Evolutionary conservation across 2,888 invertebrate species (phyloP), one percentile per base, ranked within the genome.

Genomic region (Meta bourneti): DNA sequence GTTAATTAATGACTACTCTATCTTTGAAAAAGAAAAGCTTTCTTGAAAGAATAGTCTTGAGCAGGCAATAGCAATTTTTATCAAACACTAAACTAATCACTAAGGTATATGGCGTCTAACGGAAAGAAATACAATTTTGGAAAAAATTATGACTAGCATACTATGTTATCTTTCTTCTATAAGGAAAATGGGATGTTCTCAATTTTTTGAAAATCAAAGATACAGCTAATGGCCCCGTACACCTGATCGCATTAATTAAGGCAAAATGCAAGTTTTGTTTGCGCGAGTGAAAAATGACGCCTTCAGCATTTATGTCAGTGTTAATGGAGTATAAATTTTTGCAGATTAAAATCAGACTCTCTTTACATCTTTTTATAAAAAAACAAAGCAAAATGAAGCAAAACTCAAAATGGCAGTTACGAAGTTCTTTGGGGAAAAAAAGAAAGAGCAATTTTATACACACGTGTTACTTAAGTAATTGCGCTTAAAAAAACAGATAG

Each of bases 401-500:
- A 16, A 61, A 61, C 16, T 61, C 61, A 61, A 61, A 61, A 61
- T 61, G 61, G 61, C 61, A 9, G 11, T 9, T 9, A 9, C 5
- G 5, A 5, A 61, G 16, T 16, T 8, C 61, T 61, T 0, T 5
- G 8, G 34, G 34, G 34, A 4, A 34, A 34, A 34, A 34, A 34
- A 34, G 34, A 61, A 16, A 61, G 61, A 61, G 61, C 61, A 9
- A 8, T 61, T 61, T 9, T 16, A 61, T 61, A 61, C 61, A 61
- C 61, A 61, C 61, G 61, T 9, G 61, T 52, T 71, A 71, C 52
- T 51, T 72, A 72, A 82, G 52, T 51, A 71, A 61, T 75, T 52
- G 84, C 19, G 34, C 34, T 75, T 74, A 84, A 74, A 84, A 74
- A 82, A 51, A 54, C 7, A 6, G 19, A 4, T 19, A 7, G n/a